Percentiles rank a stretch among this genome's conserved stretches.
These are phyloP conservation scores for Lasioglossum albipes DNA, from an alignment of 1,140 invertebrate genomes.

Conservation along the genomic window DNA sequence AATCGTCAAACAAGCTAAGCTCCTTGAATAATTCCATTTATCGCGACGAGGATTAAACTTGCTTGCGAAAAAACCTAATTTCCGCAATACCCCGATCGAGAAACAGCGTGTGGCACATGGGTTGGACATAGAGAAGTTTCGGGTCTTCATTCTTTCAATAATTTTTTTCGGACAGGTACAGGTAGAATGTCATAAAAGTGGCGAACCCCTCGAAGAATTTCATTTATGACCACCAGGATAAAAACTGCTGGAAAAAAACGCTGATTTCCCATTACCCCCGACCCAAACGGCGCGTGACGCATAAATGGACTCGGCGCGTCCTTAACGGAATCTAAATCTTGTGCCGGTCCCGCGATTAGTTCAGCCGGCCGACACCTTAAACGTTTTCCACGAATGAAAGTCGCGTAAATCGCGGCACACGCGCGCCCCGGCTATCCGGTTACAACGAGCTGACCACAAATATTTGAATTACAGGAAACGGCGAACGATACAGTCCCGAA, in stretches of 20 bases:
- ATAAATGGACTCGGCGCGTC: too few relatives aligned
- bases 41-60: too few relatives aligned
- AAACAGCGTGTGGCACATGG: background rate
- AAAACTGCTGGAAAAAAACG: too few relatives aligned
- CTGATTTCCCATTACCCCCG: background rate
- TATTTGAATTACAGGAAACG: constrained; percentile 51
- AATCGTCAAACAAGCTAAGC: too few relatives aligned
- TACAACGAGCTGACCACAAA: constrained; percentile 30
- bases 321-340: background rate
- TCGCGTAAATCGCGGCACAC: constrained; percentile 11
- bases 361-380: background rate
- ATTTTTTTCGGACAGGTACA: too few relatives aligned
- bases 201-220: too few relatives aligned
- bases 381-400: background rate
- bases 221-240: too few relatives aligned
- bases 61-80: too few relatives aligned
- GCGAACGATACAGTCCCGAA: background rate
- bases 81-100: background rate
- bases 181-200: too few relatives aligned
- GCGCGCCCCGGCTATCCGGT: constrained; percentile 5
- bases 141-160: too few relatives aligned
- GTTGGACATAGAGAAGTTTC: too few relatives aligned
- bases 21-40: too few relatives aligned
- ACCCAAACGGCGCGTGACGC: background rate
- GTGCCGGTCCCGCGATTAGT: background rate